These are phyloP conservation scores for Nasonia giraulti DNA, from an alignment of 1,140 invertebrate species.

Conservation along the genomic window DNA sequence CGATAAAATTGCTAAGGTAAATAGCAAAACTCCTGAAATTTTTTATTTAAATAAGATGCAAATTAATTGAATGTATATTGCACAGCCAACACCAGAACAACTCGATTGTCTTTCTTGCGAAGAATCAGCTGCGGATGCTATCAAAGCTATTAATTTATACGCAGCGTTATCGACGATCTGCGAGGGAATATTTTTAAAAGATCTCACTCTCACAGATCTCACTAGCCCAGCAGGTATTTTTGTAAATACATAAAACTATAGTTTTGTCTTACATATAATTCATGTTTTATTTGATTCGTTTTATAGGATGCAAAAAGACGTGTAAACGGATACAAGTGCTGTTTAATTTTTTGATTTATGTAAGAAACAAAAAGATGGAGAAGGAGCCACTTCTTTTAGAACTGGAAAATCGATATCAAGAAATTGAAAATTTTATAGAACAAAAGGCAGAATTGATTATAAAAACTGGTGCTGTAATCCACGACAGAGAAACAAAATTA, in stretches of 20 bases:
- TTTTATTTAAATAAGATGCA: background rate
- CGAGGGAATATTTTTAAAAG: slow-evolving; percentile 24
- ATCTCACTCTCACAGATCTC: slow-evolving; percentile 15
- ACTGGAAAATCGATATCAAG: background rate
- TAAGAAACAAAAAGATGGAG: slow-evolving; percentile 15
- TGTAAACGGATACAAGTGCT: background rate
- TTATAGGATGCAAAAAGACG: slow-evolving; percentile 11
- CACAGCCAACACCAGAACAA: slow-evolving; percentile 25
- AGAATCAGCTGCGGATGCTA: background rate
- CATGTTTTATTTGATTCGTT: background rate
- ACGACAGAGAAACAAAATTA: background rate
- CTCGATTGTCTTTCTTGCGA: background rate
- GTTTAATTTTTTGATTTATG: slow-evolving; percentile 16
- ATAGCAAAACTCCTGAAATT: background rate
- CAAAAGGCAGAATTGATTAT: background rate
- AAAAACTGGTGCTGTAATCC: background rate
- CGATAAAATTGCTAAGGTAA: background rate
- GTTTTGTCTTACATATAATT: background rate
- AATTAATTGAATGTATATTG: background rate
- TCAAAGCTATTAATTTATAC: slow-evolving; percentile 29
- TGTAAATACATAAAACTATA: background rate
- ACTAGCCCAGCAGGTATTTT: slow-evolving; percentile 7
- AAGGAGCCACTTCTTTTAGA: background rate
- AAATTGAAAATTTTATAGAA: background rate
- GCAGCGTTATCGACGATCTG: slow-evolving; percentile 24